A percentile compares a stretch with the other conserved stretches of the same genome.
Evolutionary conservation across 53 echinoderm and acorn worm genomes (phyloP).

Genomic region (Apostichopus leukothele): DNA sequence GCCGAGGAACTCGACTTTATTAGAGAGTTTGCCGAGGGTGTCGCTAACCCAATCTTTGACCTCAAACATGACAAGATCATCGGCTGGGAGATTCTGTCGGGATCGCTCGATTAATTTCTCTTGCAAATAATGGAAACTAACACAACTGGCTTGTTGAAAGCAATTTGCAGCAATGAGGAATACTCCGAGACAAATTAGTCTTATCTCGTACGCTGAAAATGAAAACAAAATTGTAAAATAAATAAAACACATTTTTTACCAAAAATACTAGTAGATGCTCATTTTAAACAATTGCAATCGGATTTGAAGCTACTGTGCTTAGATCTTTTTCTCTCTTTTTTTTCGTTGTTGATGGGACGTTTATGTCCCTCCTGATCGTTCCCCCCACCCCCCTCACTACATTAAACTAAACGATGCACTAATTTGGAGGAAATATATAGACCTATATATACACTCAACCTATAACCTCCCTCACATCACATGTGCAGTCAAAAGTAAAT

Average conservation of each 20-base stretch:
- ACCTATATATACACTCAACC: too few species aligned
- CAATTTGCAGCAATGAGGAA: not conserved
- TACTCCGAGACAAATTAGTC: not conserved
- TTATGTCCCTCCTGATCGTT: too few species aligned
- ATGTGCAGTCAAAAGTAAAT: too few species aligned
- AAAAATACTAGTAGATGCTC: not conserved
- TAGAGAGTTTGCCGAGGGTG: not conserved
- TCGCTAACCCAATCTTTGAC: conserved; percentile 28
- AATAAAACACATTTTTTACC: not conserved
- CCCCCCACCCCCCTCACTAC: too few species aligned
- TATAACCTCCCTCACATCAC: too few species aligned
- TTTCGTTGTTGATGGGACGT: too few species aligned
- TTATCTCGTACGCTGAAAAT: not conserved
- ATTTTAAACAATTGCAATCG: too few species aligned
- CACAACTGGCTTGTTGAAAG: not conserved
- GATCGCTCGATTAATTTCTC: not conserved
- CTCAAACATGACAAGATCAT: conserved; percentile 10
- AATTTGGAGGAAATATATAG: too few species aligned
- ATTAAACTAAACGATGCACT: too few species aligned
- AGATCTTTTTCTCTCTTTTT: too few species aligned
- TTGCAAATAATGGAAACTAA: conserved; percentile 1
- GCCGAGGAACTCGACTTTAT: conserved; percentile 23
- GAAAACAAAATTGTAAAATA: not conserved
- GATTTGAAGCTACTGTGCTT: too few species aligned
- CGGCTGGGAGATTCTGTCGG: not conserved